phyloP scores from a whole-genome alignment of 1,140 invertebrate species.

The Leptinotarsa defecta region DNA sequence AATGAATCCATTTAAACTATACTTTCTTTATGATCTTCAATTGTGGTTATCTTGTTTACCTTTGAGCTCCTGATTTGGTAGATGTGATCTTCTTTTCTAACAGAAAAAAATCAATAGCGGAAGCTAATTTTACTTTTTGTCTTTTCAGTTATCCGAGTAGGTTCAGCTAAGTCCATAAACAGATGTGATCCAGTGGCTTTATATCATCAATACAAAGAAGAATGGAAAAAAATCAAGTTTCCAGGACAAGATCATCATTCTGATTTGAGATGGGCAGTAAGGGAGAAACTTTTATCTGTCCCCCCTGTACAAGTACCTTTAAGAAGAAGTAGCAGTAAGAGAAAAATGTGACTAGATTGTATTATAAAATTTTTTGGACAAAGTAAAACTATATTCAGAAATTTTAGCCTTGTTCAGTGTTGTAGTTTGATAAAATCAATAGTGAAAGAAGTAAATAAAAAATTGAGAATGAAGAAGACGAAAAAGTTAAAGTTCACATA shows the following conservation, averaged over 20 bases:
- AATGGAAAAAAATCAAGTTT: slow-evolving; percentile 74
- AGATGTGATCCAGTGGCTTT: slow-evolving; percentile 73
- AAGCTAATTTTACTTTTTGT: not conserved
- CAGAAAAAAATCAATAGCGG: no score
- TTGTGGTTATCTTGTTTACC: no score
- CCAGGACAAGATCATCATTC: slow-evolving; percentile 69
- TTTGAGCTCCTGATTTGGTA: no score
- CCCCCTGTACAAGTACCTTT: slow-evolving; percentile 36
- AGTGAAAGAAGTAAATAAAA: no score
- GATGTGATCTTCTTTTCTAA: no score
- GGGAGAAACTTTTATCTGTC: slow-evolving; percentile 62
- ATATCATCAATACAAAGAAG: slow-evolving; percentile 74
- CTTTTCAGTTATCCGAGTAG: slow-evolving; percentile 58
- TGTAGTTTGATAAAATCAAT: no score
- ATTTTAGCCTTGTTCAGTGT: no score
- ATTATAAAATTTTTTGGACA: not conserved
- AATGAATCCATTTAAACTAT: no score
- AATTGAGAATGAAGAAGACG: no score
- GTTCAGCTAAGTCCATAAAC: slow-evolving; percentile 51
- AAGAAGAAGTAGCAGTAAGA: slow-evolving; percentile 18
- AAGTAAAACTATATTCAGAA: not conserved
- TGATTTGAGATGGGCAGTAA: slow-evolving; percentile 66
- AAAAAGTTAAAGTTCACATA: no score
- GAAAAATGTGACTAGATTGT: slow-evolving; percentile 9
- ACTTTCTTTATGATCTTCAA: no score